Base-by-base conservation (phyloP, 1,140 invertebrate species). In the Palaemon carinicauda region DNA sequence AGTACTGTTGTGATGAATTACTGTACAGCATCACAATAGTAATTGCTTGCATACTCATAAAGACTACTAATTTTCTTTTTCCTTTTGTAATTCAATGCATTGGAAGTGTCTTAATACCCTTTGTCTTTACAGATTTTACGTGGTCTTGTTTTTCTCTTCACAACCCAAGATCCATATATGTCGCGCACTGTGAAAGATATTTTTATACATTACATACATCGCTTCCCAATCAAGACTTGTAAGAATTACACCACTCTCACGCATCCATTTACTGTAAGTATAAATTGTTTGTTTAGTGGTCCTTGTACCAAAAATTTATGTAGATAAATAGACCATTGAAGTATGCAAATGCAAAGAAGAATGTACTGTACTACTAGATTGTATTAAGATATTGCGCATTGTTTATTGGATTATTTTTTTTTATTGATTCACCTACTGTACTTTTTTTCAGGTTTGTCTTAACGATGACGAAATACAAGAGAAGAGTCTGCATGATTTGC, bases 201-300 rank as follows among this genome's bases (percentile, higher is more conserved):
- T 10, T 87, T 89, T 75, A 87, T 50, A 15, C 84, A 82, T 73
- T 89, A 87, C 73, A 81, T 87, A 17, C 80, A 89, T 60, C 75
- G 88, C 50, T 89, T 82, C 54, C 88, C 83, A 21, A 29, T 86
- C n/a, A 83, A 83, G 31, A 77, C 81, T 52, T 75, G 9, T 1
- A 74, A 56, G 14, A 77, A 60, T 33, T 77, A 83, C 73, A 83
- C 69, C 14, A 74, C 87, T 12, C 56, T 80, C 9, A 77, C 60
- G 3, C 88, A 89, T 52, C 88, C 88, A 50, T 89, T 82, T 24
- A 69, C 79, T 33, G 87, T 88, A 54, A 75, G 80, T 82, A 51
- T 56, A 41, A 4, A 14, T 5, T 60, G 9, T 21, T n/a, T 7
- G n/a, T 5, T 53, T 50, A 69, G 24, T 3, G 24, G 1, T 69